Evolutionary conservation across 2,888 invertebrate genomes (phyloP), one percentile per base, ranked within the genome.

Genomic region (Oxytorus armatus): DNA sequence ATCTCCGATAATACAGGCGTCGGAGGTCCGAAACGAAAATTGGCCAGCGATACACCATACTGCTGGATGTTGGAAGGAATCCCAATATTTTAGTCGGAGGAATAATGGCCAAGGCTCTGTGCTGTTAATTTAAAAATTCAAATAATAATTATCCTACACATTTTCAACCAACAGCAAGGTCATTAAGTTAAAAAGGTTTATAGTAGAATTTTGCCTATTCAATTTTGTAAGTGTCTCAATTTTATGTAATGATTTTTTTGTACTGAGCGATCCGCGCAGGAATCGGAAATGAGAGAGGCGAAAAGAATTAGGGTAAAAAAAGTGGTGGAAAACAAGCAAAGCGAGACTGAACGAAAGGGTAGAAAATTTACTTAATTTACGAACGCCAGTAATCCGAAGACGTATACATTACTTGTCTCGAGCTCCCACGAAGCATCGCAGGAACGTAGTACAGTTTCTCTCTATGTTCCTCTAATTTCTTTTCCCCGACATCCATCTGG

Each of bases 361-460:
- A 55, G 51, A 59, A 47, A 68, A 69, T 57, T 75, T 70, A 61
- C 74, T 79, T 79, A 76, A 81, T 83, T 61, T 81, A 74, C 79
- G 59, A 66, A 78, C 68, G 72, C 77, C 53, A 69, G 80, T 81
- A 82, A 79, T 83, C 77, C 80, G 42, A 70, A 72, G 77, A 75
- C 66, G 72, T 39, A 59, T n/a, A n/a, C 21, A 59, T 66, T 21
- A 59, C 75, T 65, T 33, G 29, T 21, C 49, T 33, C 53, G 23
- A 55, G 33, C 47, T 66, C 53, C 42, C 55, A 55, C 57, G 11
- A 49, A 65, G 51, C 14, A 10, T 44, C 55, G 29, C 23, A n/a
- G 51, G n/a, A 10, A 33, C 55, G 29, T 14, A n/a, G 29, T 4
- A 14, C 11, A 36, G 29, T 14, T 25, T 39, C 53, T 16, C 39